Evolutionary conservation across 1,140 invertebrate genomes (phyloP), one percentile per base, ranked within the genome.

Genomic region (Drosophila miranda): DNA sequence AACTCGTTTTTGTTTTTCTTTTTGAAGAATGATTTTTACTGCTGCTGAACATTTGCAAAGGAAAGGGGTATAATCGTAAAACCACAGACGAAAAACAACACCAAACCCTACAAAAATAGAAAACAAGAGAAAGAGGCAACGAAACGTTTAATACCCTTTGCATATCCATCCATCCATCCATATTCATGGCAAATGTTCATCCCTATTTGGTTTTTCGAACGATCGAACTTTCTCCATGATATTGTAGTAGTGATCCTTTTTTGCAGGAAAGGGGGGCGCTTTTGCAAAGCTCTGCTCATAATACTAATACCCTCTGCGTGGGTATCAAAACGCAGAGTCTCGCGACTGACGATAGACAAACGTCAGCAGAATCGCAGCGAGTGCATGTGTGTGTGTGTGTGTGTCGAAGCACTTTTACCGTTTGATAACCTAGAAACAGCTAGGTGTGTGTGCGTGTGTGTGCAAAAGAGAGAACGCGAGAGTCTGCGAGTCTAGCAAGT

Each of bases 401-500:
- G 49, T 82, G 62, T 73, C 60, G 61, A 28, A 13, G 67, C 56
- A 52, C 43, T 80, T 83, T 76, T 86, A 83, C 80, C 81, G 77
- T 80, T 83, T 83, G 80, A 83, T 83, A 83, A 83, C 80, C 80
- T 86, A 83, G 72, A 83, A 86, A 86, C 34, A 69, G 50, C 62
- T 66, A 60, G 50, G 55, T 50, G 45, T 64, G 73, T 55, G 41
- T 56, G 62, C 50, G 23, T 23, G 23, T 23, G 23, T 5, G 23
- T 26, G 23, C 9, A 38, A 38, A 38, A 38, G 11, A 38, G 11
- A 38, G 34, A 38, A 11, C 34, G 34, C 11, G 34, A 38, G 34
- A 38, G 34, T 13, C 34, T 13, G 50, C 49, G 45, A 62, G 51
- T 26, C 52, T 73, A 57, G 38, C 23, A 38, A 60, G 61, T 79